Percentiles rank a stretch among this genome's conserved stretches.
Evolutionary conservation across 2,113 vertebrate species (phyloP).

Genomic region (Platycercus adscitus): DNA sequence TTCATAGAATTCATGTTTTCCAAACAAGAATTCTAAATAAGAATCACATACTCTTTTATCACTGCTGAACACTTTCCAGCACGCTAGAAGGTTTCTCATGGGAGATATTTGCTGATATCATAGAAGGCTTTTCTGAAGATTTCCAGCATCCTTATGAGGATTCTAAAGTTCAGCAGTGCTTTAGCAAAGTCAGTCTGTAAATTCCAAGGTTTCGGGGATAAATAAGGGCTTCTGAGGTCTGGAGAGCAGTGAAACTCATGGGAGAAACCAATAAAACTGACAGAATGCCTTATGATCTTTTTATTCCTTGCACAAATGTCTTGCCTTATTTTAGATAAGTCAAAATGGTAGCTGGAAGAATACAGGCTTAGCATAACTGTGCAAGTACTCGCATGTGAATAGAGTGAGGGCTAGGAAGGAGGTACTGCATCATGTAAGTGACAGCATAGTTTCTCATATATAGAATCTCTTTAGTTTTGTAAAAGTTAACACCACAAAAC

Average conservation of each 20-base stretch:
- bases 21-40: conserved; percentile 31
- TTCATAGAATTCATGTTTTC: neutral
- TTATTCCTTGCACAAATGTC: conserved; percentile 63
- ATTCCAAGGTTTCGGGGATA: conserved; percentile 66
- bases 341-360: conserved; percentile 38
- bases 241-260: conserved; percentile 39
- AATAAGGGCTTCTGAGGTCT: conserved; percentile 60
- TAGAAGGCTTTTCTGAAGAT: conserved; percentile 64
- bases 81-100: conserved; percentile 29
- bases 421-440: neutral
- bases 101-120: conserved; percentile 67
- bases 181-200: conserved; percentile 65
- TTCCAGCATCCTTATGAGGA: conserved; percentile 60
- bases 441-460: neutral
- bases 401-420: neutral
- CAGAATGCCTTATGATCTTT: conserved; percentile 57
- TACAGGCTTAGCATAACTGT: neutral
- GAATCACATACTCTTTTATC: conserved; percentile 21
- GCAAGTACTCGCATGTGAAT: neutral
- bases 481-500: neutral
- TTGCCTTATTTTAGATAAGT: conserved; percentile 43
- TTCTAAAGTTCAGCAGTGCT: conserved; percentile 64
- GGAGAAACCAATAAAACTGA: conserved; percentile 60
- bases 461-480: neutral
- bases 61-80: neutral